These are phyloP conservation scores for Macrophya alboannulata DNA, from an alignment of 2,888 invertebrate species.

Conservation along the genomic window DNA sequence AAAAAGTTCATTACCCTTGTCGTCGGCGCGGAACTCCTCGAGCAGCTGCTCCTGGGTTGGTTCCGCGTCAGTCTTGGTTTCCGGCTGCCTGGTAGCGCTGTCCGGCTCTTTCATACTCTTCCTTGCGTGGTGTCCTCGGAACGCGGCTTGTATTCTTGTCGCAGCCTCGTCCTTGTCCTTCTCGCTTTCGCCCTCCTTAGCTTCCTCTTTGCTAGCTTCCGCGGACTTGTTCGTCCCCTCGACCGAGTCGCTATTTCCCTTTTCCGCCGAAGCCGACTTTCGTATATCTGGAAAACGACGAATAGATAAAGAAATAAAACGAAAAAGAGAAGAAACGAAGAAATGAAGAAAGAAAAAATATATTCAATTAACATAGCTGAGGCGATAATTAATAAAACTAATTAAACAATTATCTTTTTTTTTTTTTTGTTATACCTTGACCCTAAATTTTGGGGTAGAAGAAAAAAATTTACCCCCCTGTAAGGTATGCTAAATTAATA, in stretches of 20 bases:
- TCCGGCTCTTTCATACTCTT: slow-evolving; percentile 86
- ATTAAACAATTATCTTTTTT: not conserved
- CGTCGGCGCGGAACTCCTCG: slow-evolving; percentile 90
- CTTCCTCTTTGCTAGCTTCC: slow-evolving; percentile 60
- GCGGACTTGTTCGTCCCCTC: slow-evolving; percentile 62
- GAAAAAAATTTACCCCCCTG: not conserved
- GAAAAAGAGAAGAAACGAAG: not conserved
- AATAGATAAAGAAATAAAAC: slow-evolving; percentile 23
- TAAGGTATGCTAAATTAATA: not conserved
- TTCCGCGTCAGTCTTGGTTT: slow-evolving; percentile 80
- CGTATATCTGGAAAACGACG: slow-evolving; percentile 61
- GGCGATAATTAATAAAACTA: not conserved
- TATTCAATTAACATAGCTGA: not conserved
- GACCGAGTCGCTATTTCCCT: slow-evolving; percentile 56
- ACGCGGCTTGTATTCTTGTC: slow-evolving; percentile 94
- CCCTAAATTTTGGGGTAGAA: not conserved
- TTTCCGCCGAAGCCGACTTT: slow-evolving; percentile 62
- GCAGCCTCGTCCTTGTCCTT: slow-evolving; percentile 84
- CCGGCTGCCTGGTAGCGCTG: slow-evolving; percentile 76
- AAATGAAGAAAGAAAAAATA: too few relatives aligned
- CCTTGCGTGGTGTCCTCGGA: slow-evolving; percentile 91
- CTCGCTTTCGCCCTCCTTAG: slow-evolving; percentile 63
- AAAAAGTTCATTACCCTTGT: slow-evolving; percentile 84
- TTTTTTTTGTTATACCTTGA: not conserved
- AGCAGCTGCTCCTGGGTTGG: slow-evolving; percentile 88